Conservation (phyloP, 1,140 invertebrate species). For the Caenorhabditis tropicalis region DNA sequence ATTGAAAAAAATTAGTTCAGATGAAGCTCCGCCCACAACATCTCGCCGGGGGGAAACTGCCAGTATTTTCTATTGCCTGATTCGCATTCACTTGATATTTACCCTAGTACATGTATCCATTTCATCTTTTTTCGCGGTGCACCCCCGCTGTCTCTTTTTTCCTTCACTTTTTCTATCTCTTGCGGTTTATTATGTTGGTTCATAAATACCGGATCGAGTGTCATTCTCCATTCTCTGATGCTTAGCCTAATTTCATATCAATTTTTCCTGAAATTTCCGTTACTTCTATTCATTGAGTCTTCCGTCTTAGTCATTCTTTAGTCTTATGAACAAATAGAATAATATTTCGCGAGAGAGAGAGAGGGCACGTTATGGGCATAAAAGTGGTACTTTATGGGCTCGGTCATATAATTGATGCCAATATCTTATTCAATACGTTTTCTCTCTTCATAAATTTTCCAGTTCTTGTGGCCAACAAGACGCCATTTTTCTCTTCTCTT, state of each 20-base stretch:
- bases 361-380: too few species aligned
- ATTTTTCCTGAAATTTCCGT: neutral
- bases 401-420: too few species aligned
- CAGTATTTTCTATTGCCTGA: neutral
- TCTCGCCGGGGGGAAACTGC: neutral
- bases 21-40: neutral
- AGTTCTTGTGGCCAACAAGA: neutral
- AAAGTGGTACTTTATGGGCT: too few species aligned
- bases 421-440: neutral
- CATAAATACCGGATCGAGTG: neutral
- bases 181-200: neutral
- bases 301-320: neutral
- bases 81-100: slow-evolving; percentile 33
- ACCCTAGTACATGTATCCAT: slow-evolving; percentile 42
- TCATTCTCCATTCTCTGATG: neutral
- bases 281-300: neutral
- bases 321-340: neutral
- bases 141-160: slow-evolving; percentile 16
- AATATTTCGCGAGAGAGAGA: neutral
- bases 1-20: neutral
- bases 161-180: neutral
- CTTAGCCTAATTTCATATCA: neutral
- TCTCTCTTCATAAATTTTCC: neutral
- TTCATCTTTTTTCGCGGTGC: slow-evolving; percentile 22
- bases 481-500: too few species aligned